phyloP scores from a whole-genome alignment of 2,888 invertebrate species.

The Clusia tigrina region DNA sequence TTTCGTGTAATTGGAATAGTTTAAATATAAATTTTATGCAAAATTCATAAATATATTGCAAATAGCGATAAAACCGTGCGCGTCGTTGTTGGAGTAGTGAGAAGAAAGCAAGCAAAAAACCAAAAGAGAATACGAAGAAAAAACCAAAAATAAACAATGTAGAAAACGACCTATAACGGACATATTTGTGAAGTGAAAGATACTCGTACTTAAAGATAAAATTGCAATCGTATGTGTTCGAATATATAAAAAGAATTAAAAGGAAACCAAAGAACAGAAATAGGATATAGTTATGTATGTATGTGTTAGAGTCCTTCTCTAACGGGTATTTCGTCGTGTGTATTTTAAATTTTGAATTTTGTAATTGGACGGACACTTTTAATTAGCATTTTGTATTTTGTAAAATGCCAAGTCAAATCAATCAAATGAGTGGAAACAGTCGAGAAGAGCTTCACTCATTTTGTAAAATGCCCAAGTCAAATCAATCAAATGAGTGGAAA shows the following conservation, averaged over 20 bases:
- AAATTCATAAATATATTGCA: constrained; percentile 44
- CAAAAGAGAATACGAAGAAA: not conserved
- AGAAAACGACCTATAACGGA: not conserved
- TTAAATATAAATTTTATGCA: constrained; percentile 41
- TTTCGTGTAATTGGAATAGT: constrained; percentile 39
- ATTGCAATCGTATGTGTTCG: constrained; percentile 4
- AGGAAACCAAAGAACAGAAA: not conserved
- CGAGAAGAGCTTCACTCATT: no score
- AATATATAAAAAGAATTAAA: not conserved
- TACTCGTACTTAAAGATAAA: not conserved
- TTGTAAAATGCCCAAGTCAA: no score
- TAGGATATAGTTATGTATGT: not conserved
- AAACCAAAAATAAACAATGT: not conserved
- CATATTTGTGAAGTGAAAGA: not conserved
- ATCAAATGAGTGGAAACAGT: no score
- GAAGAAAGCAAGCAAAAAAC: not conserved
- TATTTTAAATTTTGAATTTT: no score
- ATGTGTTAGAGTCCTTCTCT: not conserved
- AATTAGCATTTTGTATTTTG: no score
- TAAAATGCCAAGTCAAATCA: no score
- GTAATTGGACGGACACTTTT: no score
- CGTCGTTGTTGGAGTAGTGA: not conserved
- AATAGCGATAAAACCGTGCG: not conserved
- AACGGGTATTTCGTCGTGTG: constrained; percentile 1
- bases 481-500: no score